Percentiles rank a stretch among this genome's conserved stretches.
These are phyloP conservation scores for Herminia tarsipennalis DNA, from an alignment of 2,888 invertebrate species.

Conservation along the genomic window DNA sequence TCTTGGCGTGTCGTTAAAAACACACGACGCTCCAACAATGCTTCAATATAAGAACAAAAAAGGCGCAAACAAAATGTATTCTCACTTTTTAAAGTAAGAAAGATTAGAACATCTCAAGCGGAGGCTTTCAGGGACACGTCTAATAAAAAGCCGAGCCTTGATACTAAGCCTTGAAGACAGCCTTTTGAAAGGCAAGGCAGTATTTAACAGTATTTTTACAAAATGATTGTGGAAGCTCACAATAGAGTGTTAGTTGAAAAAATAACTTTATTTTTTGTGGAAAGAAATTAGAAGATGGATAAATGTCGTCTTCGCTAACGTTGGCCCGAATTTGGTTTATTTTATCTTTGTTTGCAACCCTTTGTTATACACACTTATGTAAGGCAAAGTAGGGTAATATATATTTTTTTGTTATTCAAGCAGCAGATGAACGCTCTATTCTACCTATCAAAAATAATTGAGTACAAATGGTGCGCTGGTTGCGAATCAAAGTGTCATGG, in stretches of 20 bases:
- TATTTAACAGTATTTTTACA: slow-evolving; percentile 16
- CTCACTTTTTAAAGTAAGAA: background rate
- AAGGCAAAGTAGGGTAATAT: background rate
- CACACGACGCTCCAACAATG: background rate
- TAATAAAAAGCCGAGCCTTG: slow-evolving; percentile 12
- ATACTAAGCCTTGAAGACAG: slow-evolving; percentile 6
- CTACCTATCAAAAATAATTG: too few relatives aligned
- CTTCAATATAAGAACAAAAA: background rate
- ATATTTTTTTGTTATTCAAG: background rate
- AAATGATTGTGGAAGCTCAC: slow-evolving; percentile 22
- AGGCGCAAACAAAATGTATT: background rate
- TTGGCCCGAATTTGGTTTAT: slow-evolving; percentile 1
- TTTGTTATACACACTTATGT: background rate
- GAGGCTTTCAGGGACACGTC: slow-evolving; percentile 11
- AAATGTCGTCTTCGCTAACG: background rate
- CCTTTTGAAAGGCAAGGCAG: slow-evolving; percentile 17
- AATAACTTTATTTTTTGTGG: slow-evolving; percentile 7
- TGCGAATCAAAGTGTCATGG: too few relatives aligned
- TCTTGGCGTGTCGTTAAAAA: too few relatives aligned
- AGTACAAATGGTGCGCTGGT: too few relatives aligned
- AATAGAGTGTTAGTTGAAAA: slow-evolving; percentile 13
- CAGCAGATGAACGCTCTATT: background rate
- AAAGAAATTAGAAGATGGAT: slow-evolving; percentile 7
- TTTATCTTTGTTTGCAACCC: slow-evolving; percentile 26
- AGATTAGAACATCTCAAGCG: slow-evolving; percentile 24